A percentile compares a stretch with the other conserved stretches of the same genome.
phyloP scores from a whole-genome alignment of 2,113 vertebrate species.

The Sinocyclocheilus anophthalmus region DNA sequence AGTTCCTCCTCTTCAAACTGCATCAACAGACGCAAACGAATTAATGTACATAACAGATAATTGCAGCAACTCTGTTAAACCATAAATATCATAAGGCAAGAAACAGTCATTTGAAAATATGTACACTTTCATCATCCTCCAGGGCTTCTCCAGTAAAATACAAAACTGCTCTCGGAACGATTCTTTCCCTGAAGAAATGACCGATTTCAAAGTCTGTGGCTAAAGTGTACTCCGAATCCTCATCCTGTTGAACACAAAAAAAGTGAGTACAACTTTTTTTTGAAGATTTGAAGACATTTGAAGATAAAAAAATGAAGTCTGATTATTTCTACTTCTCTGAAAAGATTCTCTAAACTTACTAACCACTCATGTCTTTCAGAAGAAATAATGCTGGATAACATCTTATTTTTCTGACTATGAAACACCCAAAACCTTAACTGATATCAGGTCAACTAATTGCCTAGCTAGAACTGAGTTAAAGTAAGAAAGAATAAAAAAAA shows the following conservation, averaged over 20 bases:
- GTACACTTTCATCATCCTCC: conserved; percentile 94
- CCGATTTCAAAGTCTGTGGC: conserved; percentile 97
- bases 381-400: neutral
- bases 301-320: neutral
- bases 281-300: neutral
- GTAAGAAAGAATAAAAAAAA: neutral
- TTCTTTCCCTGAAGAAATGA: conserved; percentile 96
- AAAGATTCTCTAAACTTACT: neutral
- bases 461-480: neutral
- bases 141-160: conserved; percentile 98
- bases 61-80: neutral
- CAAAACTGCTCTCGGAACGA: conserved; percentile 94
- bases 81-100: neutral
- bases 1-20: too few relatives aligned
- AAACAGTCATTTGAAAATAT: conserved; percentile 57
- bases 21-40: conserved; percentile 44
- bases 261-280: neutral
- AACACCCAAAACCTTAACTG: neutral
- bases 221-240: conserved; percentile 92
- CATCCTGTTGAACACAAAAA: conserved; percentile 79
- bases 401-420: neutral
- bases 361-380: neutral
- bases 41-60: neutral
- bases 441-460: neutral
- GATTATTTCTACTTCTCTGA: neutral